Conservation (phyloP, 2,113 vertebrate species). For the Callaeas wilsoni region DNA sequence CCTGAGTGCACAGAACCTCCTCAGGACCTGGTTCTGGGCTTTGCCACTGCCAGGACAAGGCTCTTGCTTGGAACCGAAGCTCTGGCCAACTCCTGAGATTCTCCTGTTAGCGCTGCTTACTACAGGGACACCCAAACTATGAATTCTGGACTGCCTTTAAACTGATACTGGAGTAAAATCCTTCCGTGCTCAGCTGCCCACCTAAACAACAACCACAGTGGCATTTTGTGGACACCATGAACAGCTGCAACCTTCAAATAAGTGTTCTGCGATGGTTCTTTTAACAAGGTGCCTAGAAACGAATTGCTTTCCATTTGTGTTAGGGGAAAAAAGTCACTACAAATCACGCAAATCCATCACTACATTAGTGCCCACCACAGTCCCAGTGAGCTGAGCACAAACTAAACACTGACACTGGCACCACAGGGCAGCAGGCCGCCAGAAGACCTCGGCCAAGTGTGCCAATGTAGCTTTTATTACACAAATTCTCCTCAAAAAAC, state of each 20-base stretch:
- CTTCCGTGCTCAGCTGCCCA: neutral
- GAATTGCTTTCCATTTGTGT: too few species aligned
- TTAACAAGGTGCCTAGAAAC: neutral
- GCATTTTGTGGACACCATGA: fast-evolving
- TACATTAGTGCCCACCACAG: neutral
- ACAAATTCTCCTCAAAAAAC: neutral
- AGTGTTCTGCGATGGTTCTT: neutral
- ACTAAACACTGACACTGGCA: neutral
- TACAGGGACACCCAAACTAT: neutral
- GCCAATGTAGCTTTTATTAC: fast-evolving
- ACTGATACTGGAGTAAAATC: neutral
- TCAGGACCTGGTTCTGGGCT: neutral
- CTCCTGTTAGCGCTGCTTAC: neutral
- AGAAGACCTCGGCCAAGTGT: neutral
- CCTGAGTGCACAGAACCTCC: neutral
- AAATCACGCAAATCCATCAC: neutral
- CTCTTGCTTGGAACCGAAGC: neutral
- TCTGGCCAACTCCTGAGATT: neutral
- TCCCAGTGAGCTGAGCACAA: neutral
- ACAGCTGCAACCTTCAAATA: neutral
- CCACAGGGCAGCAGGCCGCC: neutral
- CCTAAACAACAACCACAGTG: neutral
- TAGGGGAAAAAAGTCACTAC: neutral
- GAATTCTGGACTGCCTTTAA: neutral
- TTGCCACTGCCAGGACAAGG: neutral